phyloP scores from a whole-genome alignment of 2,113 vertebrate genomes.

The Ciconia boyciana region DNA sequence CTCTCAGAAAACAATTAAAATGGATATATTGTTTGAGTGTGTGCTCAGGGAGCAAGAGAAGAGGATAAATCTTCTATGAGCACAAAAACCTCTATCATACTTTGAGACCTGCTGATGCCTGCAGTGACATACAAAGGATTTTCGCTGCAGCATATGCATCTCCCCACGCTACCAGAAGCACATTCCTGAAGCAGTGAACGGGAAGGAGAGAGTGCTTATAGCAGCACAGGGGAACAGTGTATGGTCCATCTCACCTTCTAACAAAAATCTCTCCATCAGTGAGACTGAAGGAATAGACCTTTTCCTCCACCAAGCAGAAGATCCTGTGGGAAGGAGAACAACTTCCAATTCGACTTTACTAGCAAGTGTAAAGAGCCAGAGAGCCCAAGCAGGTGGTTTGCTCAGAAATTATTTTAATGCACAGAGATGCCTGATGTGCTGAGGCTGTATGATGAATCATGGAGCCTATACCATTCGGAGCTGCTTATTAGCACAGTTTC shows the following conservation, averaged over 20 bases:
- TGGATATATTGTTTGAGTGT: neutral
- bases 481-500: neutral
- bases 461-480: accelerated
- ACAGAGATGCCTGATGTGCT: neutral
- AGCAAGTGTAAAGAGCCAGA: neutral
- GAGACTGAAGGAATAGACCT: neutral
- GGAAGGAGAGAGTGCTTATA: neutral
- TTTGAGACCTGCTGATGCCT: neutral
- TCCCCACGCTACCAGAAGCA: neutral
- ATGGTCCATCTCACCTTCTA: neutral
- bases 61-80: neutral
- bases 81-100: neutral
- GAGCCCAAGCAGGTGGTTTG: neutral
- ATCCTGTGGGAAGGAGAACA: neutral
- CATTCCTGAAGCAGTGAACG: neutral
- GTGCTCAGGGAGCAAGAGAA: neutral
- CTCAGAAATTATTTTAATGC: neutral
- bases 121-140: neutral
- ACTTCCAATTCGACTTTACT: neutral
- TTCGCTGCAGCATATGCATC: neutral
- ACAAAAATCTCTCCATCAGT: neutral
- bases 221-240: neutral
- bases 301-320: neutral
- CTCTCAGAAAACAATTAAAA: constrained; percentile 42
- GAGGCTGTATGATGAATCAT: neutral